Conservation (phyloP, 2,888 invertebrate species). For the Caenorhabditis uteleia region DNA sequence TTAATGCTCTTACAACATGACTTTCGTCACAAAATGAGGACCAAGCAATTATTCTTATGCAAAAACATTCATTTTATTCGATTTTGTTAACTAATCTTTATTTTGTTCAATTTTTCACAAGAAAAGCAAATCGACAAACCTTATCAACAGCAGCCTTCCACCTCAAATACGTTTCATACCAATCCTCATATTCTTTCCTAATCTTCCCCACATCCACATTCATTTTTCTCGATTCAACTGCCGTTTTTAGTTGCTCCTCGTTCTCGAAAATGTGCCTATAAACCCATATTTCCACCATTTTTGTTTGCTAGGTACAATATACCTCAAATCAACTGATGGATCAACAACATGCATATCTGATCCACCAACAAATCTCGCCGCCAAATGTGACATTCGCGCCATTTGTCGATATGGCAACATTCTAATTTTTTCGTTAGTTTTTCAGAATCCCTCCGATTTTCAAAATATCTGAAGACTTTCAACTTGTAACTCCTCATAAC, state of each 20-base stretch:
- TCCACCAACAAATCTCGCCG: constrained; percentile 51
- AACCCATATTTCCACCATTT: no score
- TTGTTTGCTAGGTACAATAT: neutral
- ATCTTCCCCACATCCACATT: constrained; percentile 39
- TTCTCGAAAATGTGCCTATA: constrained; percentile 39
- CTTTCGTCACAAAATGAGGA: no score
- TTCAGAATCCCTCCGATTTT: no score
- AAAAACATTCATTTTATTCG: no score
- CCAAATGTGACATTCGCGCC: constrained; percentile 48
- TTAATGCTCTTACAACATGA: no score
- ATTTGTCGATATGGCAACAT: constrained; percentile 27
- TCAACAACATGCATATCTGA: constrained; percentile 58
- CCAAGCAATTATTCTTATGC: no score
- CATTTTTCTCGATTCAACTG: constrained; percentile 39
- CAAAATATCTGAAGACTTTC: neutral
- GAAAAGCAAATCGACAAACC: no score
- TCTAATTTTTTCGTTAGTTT: neutral
- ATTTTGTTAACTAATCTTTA: no score
- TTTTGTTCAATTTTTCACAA: no score
- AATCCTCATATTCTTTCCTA: constrained; percentile 41
- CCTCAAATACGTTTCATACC: constrained; percentile 44
- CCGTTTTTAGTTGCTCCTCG: constrained; percentile 26
- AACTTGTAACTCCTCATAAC: neutral
- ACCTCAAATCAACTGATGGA: constrained; percentile 56
- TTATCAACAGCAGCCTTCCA: constrained; percentile 33